phyloP scores from a whole-genome alignment of 2,113 vertebrate genomes.

The Casuarius casuarius region DNA sequence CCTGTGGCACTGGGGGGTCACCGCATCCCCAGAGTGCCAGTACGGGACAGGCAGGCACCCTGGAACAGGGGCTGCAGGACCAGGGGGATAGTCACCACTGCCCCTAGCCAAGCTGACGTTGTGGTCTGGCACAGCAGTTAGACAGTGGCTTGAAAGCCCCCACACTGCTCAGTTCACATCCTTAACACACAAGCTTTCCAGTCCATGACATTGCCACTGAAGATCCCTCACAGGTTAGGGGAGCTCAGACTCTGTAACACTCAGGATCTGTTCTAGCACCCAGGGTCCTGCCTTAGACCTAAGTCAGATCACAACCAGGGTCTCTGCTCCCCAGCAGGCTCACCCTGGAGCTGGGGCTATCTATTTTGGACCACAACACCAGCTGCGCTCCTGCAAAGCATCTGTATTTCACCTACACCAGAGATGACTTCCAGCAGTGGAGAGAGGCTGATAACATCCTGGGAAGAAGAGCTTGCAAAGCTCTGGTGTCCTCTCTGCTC shows the following conservation, averaged over 20 bases:
- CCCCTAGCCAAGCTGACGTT: neutral
- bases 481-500: neutral
- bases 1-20: neutral
- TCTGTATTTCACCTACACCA: fast-evolving
- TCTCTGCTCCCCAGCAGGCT: neutral
- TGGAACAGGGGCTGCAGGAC: neutral
- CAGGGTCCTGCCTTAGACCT: neutral
- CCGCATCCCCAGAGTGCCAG: neutral
- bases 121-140: neutral
- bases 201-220: neutral
- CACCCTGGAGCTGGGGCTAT: neutral
- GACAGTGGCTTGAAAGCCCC: neutral
- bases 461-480: neutral
- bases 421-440: neutral
- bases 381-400: neutral
- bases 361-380: fast-evolving
- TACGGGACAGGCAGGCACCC: neutral
- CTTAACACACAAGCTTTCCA: neutral
- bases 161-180: neutral
- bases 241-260: neutral
- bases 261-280: neutral
- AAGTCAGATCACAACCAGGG: neutral
- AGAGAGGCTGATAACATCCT: neutral
- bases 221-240: neutral
- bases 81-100: neutral